Percentiles rank a stretch among this genome's conserved stretches.
phyloP scores from a whole-genome alignment of 1,140 invertebrate genomes.

The Bombyx mori region ASM3026992v2 NC_085113.1:4871001-4871500 shows the following conservation, averaged over 20 bases:
- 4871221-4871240: too few species aligned
- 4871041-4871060: conserved; percentile 17
- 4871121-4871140: conserved; percentile 3
- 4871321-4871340: too few species aligned
- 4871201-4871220: too few species aligned
- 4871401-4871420: conserved; percentile 2
- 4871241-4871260: too few species aligned
- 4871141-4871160: not conserved
- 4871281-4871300: too few species aligned
- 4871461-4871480: not conserved
- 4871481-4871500: conserved; percentile 1
- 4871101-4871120: conserved; percentile 2
- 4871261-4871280: too few species aligned
- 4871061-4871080: conserved; percentile 15
- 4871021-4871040: conserved; percentile 23
- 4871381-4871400: too few species aligned
- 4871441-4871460: conserved; percentile 9
- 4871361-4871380: too few species aligned
- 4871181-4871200: too few species aligned
- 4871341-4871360: too few species aligned
- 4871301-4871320: too few species aligned
- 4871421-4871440: conserved; percentile 17
- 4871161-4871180: too few species aligned
- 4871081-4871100: conserved; percentile 11
- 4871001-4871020: conserved; percentile 15